phyloP scores from a whole-genome alignment of 2,797 vertebrate species.

The Mallotus villosus region DNA sequence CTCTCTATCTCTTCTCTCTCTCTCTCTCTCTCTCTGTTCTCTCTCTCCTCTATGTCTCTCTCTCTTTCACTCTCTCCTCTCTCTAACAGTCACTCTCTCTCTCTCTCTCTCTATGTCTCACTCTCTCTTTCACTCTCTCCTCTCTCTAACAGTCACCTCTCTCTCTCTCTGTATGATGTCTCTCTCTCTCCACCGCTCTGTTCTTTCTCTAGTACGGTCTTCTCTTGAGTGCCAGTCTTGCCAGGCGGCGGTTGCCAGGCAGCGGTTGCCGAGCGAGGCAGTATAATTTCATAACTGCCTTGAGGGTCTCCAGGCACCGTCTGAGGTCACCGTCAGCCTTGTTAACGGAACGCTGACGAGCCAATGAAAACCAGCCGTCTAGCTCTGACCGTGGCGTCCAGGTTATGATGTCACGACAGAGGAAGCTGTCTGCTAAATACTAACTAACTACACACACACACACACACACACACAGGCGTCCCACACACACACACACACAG shows the following conservation, averaged over 20 bases:
- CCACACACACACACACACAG: no score
- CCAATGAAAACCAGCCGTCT: slow-evolving; percentile 61
- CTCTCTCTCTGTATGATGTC: neutral
- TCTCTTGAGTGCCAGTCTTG: slow-evolving; percentile 36
- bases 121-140: neutral
- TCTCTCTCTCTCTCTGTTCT: no score
- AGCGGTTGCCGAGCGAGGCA: slow-evolving; percentile 43
- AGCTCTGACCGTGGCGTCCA: slow-evolving; percentile 48
- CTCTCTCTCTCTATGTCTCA: neutral
- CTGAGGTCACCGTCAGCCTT: slow-evolving; percentile 68
- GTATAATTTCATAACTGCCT: slow-evolving; percentile 58
- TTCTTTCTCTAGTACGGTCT: slow-evolving; percentile 8
- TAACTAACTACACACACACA: no score
- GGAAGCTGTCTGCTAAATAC: no score
- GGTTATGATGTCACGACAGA: slow-evolving; percentile 58
- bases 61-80: no score
- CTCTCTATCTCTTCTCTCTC: no score
- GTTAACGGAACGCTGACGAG: slow-evolving; percentile 58
- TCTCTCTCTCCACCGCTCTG: neutral
- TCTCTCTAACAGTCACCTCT: no score
- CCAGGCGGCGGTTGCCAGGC: neutral
- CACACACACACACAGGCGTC: no score
- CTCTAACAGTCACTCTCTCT: neutral
- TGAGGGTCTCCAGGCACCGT: slow-evolving; percentile 67
- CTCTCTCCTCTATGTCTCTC: no score